phyloP scores from a whole-genome alignment of 2,113 vertebrate genomes.

The Albula goreensis region DNA sequence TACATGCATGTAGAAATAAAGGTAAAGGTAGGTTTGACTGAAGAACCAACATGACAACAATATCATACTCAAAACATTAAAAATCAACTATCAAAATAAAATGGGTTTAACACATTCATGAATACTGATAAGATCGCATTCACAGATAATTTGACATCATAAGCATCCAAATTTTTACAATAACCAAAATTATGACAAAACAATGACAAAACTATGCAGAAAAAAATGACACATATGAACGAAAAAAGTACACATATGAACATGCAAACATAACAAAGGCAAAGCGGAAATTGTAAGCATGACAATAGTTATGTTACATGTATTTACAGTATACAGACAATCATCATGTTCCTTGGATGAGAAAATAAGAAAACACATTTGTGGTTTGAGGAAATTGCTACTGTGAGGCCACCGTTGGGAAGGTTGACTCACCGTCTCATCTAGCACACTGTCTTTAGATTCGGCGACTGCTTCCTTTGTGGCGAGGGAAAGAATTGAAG shows the following conservation, averaged over 20 bases:
- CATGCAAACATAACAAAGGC: background rate
- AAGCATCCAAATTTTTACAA: background rate
- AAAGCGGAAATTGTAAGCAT: background rate
- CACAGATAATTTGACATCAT: background rate
- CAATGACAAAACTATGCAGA: background rate
- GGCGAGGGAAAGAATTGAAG: slow-evolving; percentile 34
- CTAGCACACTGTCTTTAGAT: slow-evolving; percentile 64
- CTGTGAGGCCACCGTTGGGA: slow-evolving; percentile 34
- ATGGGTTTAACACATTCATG: background rate
- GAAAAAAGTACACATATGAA: background rate
- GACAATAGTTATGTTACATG: background rate
- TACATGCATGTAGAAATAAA: background rate
- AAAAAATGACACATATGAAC: background rate
- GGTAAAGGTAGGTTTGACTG: background rate
- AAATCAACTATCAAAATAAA: background rate
- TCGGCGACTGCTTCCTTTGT: slow-evolving; percentile 71
- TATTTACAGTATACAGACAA: background rate
- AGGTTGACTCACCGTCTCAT: slow-evolving; percentile 78
- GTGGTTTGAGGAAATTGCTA: background rate
- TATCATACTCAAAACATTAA: background rate
- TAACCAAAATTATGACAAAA: background rate
- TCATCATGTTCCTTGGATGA: background rate
- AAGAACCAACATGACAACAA: background rate
- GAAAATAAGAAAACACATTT: background rate
- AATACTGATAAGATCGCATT: background rate